phyloP scores from a whole-genome alignment of 2,797 vertebrate species.

The Thalassophryne amazonica region DNA sequence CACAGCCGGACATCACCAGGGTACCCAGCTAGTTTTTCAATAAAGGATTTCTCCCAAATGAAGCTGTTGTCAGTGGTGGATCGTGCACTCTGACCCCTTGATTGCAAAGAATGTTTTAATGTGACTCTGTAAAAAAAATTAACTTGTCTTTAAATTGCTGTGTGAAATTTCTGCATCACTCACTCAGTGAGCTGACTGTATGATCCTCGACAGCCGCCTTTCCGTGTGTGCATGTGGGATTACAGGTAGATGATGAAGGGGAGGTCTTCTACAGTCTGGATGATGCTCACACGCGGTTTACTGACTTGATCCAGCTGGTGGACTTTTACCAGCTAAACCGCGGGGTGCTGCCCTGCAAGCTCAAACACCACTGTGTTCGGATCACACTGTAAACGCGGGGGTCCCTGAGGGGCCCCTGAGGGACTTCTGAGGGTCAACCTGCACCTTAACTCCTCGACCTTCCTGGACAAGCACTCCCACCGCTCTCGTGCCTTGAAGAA shows the following conservation, averaged over 20 bases:
- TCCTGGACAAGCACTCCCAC: conserved; percentile 55
- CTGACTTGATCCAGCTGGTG: conserved; percentile 95
- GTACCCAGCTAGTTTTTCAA: too few species aligned
- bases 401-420: too few species aligned
- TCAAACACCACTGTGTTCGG: conserved; percentile 91
- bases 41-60: too few species aligned
- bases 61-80: too few species aligned
- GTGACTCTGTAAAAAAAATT: too few species aligned
- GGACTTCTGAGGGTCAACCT: conserved; percentile 22
- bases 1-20: too few species aligned
- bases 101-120: too few species aligned
- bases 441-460: conserved; percentile 40
- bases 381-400: conserved; percentile 83
- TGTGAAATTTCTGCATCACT: too few species aligned
- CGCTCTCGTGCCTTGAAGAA: conserved; percentile 71
- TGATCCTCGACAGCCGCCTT: too few species aligned
- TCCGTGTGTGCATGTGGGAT: conserved; percentile 7
- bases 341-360: conserved; percentile 91
- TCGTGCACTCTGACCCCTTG: too few species aligned
- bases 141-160: too few species aligned
- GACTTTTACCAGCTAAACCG: conserved; percentile 98
- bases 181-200: too few species aligned
- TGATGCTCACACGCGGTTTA: conserved; percentile 92
- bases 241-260: conserved; percentile 89
- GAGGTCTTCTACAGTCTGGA: conserved; percentile 92